phyloP scores from a whole-genome alignment of 2,113 vertebrate genomes.

The Chascanopsetta lugubris region DNA sequence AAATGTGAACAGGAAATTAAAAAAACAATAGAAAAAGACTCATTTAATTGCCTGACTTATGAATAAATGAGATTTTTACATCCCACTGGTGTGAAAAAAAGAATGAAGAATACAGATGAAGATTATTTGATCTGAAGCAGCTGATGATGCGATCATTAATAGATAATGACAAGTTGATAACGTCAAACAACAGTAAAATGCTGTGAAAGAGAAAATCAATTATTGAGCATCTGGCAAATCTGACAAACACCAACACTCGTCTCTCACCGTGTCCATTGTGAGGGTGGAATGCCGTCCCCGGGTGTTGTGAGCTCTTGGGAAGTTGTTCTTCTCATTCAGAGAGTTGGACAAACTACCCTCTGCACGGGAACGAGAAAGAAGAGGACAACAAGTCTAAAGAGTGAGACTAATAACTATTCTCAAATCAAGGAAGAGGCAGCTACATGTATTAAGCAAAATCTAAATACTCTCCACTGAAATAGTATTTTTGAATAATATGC shows the following conservation, averaged over 20 bases:
- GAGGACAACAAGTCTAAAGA: neutral
- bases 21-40: neutral
- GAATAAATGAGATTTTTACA: too few relatives aligned
- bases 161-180: neutral
- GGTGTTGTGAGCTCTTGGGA: constrained; percentile 91
- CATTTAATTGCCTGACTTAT: too few relatives aligned
- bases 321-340: constrained; percentile 95
- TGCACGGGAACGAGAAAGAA: constrained; percentile 62
- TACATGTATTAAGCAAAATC: neutral
- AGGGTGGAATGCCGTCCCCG: constrained; percentile 87
- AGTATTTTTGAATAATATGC: neutral
- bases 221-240: neutral
- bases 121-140: too few relatives aligned
- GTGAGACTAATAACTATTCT: neutral
- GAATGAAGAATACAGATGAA: too few relatives aligned
- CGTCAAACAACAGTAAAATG: neutral
- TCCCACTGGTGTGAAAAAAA: too few relatives aligned
- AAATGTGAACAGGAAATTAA: constrained; percentile 6
- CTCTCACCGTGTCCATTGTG: constrained; percentile 88
- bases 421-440: neutral
- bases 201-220: neutral
- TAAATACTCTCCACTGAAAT: neutral
- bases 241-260: neutral
- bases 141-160: neutral
- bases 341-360: constrained; percentile 97